These are phyloP conservation scores for Actias luna DNA, from an alignment of 2,888 invertebrate genomes.

Conservation along the genomic window DNA sequence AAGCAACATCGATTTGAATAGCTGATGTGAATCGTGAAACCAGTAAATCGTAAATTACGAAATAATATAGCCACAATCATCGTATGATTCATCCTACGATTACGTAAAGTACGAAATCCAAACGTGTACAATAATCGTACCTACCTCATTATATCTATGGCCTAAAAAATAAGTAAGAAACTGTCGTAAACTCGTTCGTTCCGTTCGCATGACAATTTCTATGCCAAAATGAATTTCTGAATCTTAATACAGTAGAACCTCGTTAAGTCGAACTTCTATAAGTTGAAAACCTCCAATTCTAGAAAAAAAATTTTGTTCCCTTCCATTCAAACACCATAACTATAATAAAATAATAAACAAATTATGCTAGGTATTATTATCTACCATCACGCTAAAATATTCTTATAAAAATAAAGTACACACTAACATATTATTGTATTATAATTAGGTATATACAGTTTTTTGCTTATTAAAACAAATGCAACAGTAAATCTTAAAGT, in stretches of 20 bases:
- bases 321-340: too few relatives aligned
- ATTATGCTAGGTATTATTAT: too few relatives aligned
- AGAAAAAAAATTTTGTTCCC: too few relatives aligned
- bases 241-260: neutral
- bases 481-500: too few relatives aligned
- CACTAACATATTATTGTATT: too few relatives aligned
- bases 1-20: conserved; percentile 25
- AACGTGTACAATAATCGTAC: conserved; percentile 34
- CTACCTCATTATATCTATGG: conserved; percentile 28
- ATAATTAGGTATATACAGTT: too few relatives aligned
- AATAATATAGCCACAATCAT: conserved; percentile 36
- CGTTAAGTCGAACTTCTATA: too few relatives aligned
- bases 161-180: conserved; percentile 30
- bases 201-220: neutral
- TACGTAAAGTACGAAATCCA: conserved; percentile 42
- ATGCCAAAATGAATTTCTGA: neutral
- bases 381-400: too few relatives aligned
- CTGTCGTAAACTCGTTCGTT: conserved; percentile 13
- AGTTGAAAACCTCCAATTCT: too few relatives aligned
- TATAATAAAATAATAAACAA: too few relatives aligned
- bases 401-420: too few relatives aligned
- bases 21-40: conserved; percentile 28
- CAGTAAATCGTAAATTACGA: conserved; percentile 28
- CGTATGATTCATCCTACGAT: conserved; percentile 48
- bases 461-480: too few relatives aligned